Conservation (phyloP, 30 jellyfish, hydroid and myxozoan genomes). For the Hydractinia symbiolongicarpus region DNA sequence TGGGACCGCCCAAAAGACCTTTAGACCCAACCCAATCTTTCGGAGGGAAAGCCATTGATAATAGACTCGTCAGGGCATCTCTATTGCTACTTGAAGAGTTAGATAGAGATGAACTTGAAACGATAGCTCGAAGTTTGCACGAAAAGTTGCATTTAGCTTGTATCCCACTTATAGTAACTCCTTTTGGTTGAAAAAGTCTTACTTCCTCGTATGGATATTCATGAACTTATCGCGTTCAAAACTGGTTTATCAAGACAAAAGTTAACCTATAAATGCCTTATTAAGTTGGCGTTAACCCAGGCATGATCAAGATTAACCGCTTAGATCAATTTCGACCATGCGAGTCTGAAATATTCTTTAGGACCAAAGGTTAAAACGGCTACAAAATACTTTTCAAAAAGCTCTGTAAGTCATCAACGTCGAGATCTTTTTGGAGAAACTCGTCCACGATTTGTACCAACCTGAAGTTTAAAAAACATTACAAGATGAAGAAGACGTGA, state of each 20-base stretch:
- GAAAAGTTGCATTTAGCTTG: constrained; percentile 88
- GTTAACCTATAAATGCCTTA: too few species aligned
- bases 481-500: neutral
- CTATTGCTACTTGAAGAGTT: constrained; percentile 67
- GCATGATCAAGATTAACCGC: too few species aligned
- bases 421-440: constrained; percentile 10
- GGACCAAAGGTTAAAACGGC: too few species aligned
- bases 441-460: neutral
- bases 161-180: constrained; percentile 90
- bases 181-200: constrained; percentile 35
- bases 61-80: constrained; percentile 61
- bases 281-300: too few species aligned
- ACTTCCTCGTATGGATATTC: too few species aligned
- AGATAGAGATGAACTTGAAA: constrained; percentile 85
- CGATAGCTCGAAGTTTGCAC: constrained; percentile 78
- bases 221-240: too few species aligned
- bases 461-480: neutral
- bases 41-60: constrained; percentile 69
- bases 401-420: neutral
- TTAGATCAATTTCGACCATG: too few species aligned
- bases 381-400: neutral
- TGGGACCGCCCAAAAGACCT: constrained; percentile 48
- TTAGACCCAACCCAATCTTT: constrained; percentile 35
- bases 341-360: too few species aligned
- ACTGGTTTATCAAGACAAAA: too few species aligned